Percentiles rank a stretch among this genome's conserved stretches.
Evolutionary conservation across 2,888 invertebrate species (phyloP).

Genomic region (Acanthococcus lagerstroemiae): DNA sequence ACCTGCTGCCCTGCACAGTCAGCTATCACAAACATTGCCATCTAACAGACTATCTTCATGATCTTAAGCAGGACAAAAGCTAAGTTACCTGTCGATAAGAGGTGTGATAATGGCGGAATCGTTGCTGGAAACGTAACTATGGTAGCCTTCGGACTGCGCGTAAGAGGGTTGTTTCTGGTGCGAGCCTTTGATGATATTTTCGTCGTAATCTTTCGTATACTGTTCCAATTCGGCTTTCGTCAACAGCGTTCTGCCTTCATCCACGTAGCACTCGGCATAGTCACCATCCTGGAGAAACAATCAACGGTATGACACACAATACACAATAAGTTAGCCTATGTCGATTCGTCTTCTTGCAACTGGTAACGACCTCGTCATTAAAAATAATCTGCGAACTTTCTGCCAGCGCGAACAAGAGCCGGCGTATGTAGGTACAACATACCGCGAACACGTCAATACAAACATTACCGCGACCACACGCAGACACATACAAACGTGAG

Average conservation of each 20-base stretch:
- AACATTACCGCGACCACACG: background rate
- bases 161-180: slow-evolving; percentile 65
- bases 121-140: slow-evolving; percentile 67
- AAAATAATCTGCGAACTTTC: too few relatives aligned
- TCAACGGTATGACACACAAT: background rate
- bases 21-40: too few relatives aligned
- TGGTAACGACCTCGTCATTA: too few relatives aligned
- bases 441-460: too few relatives aligned
- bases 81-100: slow-evolving; percentile 57
- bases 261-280: slow-evolving; percentile 28
- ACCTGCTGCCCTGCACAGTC: too few relatives aligned
- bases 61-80: too few relatives aligned
- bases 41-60: too few relatives aligned
- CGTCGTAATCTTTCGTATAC: slow-evolving; percentile 44
- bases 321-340: background rate
- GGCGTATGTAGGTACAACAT: too few relatives aligned
- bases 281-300: slow-evolving; percentile 28
- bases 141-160: slow-evolving; percentile 69
- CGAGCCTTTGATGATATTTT: slow-evolving; percentile 38
- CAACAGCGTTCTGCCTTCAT: slow-evolving; percentile 40
- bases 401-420: too few relatives aligned
- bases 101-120: slow-evolving; percentile 63
- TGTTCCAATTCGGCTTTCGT: slow-evolving; percentile 46
- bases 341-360: background rate
- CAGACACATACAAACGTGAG: too few relatives aligned